These are phyloP conservation scores for Hippopotamus amphibius DNA, from an alignment of 2,113 vertebrate genomes.

Conservation along the genomic window DNA sequence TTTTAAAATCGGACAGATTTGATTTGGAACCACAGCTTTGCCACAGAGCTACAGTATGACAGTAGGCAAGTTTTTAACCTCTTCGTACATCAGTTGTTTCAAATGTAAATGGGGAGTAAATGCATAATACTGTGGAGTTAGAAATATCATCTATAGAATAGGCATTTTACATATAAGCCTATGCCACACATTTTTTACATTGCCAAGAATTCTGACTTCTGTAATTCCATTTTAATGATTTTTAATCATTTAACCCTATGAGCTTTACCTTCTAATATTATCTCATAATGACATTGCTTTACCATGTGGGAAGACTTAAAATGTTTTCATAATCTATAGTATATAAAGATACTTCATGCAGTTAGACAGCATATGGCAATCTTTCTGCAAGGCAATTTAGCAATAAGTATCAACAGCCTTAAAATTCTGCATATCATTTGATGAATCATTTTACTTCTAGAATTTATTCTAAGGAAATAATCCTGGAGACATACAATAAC, in stretches of 20 bases:
- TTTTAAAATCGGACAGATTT: background rate
- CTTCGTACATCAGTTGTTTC: slow-evolving; percentile 9
- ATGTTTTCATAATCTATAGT: background rate
- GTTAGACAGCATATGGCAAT: background rate
- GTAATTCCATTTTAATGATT: slow-evolving; percentile 14
- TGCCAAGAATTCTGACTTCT: slow-evolving; percentile 5
- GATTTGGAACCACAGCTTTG: background rate
- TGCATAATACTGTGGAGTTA: background rate
- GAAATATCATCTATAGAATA: slow-evolving; percentile 22
- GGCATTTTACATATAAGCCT: background rate
- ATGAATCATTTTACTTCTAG: slow-evolving; percentile 19
- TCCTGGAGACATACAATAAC: background rate
- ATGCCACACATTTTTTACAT: slow-evolving; percentile 3
- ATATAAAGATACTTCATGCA: background rate
- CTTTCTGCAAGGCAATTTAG: background rate
- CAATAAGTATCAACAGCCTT: background rate
- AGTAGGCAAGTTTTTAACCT: background rate
- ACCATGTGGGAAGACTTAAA: background rate
- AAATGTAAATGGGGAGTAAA: background rate
- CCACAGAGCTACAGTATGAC: background rate
- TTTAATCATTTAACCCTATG: background rate
- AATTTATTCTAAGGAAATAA: background rate
- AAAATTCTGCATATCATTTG: background rate
- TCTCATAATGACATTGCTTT: background rate
- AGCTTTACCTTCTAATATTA: slow-evolving; percentile 28